A percentile compares a stretch with the other conserved stretches of the same genome.
These are phyloP conservation scores for Standfussiana lucernea DNA, from an alignment of 2,888 invertebrate species.

Conservation along the genomic window DNA sequence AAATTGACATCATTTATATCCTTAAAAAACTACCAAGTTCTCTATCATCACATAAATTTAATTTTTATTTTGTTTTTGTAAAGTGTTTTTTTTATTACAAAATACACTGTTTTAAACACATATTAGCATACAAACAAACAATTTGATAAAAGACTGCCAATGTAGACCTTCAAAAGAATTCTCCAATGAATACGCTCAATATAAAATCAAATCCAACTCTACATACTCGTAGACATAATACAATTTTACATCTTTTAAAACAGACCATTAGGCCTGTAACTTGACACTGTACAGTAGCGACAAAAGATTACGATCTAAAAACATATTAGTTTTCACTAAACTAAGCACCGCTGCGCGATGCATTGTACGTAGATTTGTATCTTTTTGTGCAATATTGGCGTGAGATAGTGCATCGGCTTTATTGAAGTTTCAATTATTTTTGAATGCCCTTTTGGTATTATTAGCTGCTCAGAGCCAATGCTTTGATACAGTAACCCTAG, in stretches of 20 bases:
- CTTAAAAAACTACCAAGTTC: neutral
- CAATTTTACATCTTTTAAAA: slow-evolving; percentile 63
- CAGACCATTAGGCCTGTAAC: slow-evolving; percentile 74
- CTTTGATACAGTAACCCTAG: slow-evolving; percentile 17
- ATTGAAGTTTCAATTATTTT: slow-evolving; percentile 52
- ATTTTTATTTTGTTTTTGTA: too few relatives aligned
- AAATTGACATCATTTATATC: neutral
- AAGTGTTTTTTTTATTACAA: too few relatives aligned
- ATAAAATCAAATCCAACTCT: slow-evolving; percentile 45
- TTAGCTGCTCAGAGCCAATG: neutral
- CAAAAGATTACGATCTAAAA: slow-evolving; percentile 83
- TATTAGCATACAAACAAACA: neutral
- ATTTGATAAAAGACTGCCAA: slow-evolving; percentile 8
- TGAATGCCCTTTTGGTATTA: slow-evolving; percentile 29
- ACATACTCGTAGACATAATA: slow-evolving; percentile 59
- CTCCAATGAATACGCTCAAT: slow-evolving; percentile 41
- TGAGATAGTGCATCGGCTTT: slow-evolving; percentile 71
- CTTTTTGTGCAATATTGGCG: slow-evolving; percentile 79
- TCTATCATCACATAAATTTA: neutral
- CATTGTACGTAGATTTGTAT: slow-evolving; percentile 72
- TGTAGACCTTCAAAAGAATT: slow-evolving; percentile 6
- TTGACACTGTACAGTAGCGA: slow-evolving; percentile 78
- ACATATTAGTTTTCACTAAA: slow-evolving; percentile 89
- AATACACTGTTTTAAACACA: neutral
- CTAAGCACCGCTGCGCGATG: slow-evolving; percentile 75